Evolutionary conservation across 1,140 invertebrate genomes (phyloP), one percentile per base, ranked within the genome.

Genomic region (Tachypleus tridentatus): DNA sequence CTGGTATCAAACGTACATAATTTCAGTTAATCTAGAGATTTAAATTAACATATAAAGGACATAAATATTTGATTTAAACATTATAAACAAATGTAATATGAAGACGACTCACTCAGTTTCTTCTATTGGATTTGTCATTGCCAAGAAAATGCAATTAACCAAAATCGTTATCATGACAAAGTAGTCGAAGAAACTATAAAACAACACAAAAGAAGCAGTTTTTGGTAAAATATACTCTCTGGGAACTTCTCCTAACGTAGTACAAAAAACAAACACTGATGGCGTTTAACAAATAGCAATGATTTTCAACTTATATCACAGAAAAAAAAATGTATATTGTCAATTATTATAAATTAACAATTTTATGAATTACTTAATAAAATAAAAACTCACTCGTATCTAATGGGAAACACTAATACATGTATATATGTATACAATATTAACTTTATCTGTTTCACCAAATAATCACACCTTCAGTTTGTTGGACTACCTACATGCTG

Each of bases 141-240:
- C 91, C 72, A 97, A 87, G 85, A 96, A 95, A 82, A 94, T 87
- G 82, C 93, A 96, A 80, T 97, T 97, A 81, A 91, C 83, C 76
- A 97, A 82, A 77, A 97, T 97, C 70, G 92, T 96, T 69, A 89
- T 82, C 86, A 97, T 96, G 78, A 97, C 92, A 76, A 94, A 82
- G 77, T 94, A 92, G 79, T 97, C 93, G 82, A 97, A 97, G 80
- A 86, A 91, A 67, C 78, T 77, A 59, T 6, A 65, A 60, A 56
- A 60, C 51, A 59, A 60, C 57, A 57, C 10, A 47, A 53, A 57
- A 58, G 49, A 47, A 52, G 4, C 58, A 58, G 58, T 51, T 69
- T 78, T 72, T 9, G 9, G 58, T 56, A 61, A 59, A 53, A 58
- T 58, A 58, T n/a, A 60, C 51, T 4, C 53, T 52, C 61, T 11